phyloP scores from a whole-genome alignment of 1,140 invertebrate genomes.

The Pomacea maculata region DNA sequence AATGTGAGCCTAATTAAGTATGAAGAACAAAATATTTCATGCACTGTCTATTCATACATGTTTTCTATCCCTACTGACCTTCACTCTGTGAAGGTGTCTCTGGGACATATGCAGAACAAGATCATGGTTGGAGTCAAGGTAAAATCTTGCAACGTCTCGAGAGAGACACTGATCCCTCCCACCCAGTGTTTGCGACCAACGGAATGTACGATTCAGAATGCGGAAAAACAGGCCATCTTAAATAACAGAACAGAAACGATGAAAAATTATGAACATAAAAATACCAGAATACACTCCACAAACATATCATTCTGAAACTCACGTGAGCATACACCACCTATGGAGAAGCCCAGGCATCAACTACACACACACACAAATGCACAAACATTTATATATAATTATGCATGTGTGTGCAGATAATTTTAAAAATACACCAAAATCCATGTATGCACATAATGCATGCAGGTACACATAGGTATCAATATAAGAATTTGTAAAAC shows the following conservation, averaged over 20 bases:
- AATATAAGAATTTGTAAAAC: too few species aligned
- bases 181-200: constrained; percentile 57
- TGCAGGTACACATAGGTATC: too few species aligned
- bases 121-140: constrained; percentile 61
- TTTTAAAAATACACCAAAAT: background rate
- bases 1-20: too few species aligned
- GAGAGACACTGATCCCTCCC: constrained; percentile 54
- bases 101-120: constrained; percentile 58
- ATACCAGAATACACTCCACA: background rate
- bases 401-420: background rate
- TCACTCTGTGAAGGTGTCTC: constrained; percentile 50
- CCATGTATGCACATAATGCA: too few species aligned
- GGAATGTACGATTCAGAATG: constrained; percentile 51
- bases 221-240: constrained; percentile 60
- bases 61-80: constrained; percentile 40
- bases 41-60: background rate
- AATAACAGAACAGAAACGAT: constrained; percentile 14
- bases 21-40: too few species aligned
- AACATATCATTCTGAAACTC: background rate
- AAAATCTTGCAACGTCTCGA: constrained; percentile 50
- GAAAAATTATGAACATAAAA: background rate
- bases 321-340: background rate
- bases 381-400: background rate
- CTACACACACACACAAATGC: background rate
- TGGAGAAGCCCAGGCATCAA: background rate